Conservation (phyloP, 1,140 invertebrate species). For the Asobara japonica region DNA sequence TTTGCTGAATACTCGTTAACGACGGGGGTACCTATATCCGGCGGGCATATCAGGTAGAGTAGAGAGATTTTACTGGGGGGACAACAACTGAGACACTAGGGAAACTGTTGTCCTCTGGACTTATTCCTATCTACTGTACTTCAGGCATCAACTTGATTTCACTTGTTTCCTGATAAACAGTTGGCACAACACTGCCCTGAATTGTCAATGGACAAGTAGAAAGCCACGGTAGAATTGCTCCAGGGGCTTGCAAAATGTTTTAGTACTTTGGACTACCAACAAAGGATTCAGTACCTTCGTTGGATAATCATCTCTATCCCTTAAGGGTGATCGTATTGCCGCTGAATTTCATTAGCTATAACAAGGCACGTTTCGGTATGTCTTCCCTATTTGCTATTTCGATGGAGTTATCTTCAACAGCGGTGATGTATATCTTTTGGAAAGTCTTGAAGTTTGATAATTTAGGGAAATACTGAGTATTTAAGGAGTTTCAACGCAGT, state of each 20-base stretch:
- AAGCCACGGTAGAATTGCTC: background rate
- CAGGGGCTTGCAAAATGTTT: background rate
- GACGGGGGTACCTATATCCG: slow-evolving; percentile 29
- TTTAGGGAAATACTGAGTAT: background rate
- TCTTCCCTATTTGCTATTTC: background rate
- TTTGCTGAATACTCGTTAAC: background rate
- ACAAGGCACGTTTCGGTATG: background rate
- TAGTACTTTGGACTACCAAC: background rate
- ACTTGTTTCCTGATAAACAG: background rate
- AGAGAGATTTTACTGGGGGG: slow-evolving; percentile 13
- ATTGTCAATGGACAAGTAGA: background rate
- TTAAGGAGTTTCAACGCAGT: background rate
- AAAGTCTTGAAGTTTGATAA: background rate
- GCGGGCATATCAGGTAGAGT: slow-evolving; percentile 31
- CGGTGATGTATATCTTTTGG: background rate
- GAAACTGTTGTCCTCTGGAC: background rate
- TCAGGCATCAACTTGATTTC: no score
- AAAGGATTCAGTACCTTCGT: background rate
- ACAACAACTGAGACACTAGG: no score
- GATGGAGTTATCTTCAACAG: background rate
- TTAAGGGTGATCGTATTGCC: background rate
- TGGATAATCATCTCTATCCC: background rate
- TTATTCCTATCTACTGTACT: background rate
- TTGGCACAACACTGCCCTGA: background rate
- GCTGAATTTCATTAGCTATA: background rate